Evolutionary conservation across 2,113 vertebrate species (phyloP), one percentile per base, ranked within the genome.

Genomic region (Microcebus murinus): DNA sequence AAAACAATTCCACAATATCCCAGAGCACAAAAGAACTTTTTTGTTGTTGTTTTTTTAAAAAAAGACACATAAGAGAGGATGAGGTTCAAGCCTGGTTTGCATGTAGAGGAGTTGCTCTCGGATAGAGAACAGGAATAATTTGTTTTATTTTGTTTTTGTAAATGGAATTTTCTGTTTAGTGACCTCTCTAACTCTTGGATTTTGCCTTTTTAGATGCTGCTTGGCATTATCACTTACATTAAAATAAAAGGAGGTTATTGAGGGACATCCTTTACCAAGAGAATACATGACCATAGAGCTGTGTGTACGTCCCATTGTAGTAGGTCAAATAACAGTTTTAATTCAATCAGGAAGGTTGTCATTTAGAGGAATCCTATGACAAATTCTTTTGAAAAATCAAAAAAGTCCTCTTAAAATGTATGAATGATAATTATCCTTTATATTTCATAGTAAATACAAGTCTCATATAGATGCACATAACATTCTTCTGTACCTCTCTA

Each of bases 301-400:
- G 45, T 15, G 21, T 17, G 0, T 74, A n/a, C 42, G 71, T 73
- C 63, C 31, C 81, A 23, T 25, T 23, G 27, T 50, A 17, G 11
- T 8, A 25, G 29, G 65, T 27, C 71, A 57, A 84, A 80, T 59
- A 48, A 52, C 4, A 23, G 36, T 87, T 87, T 92, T 73, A 42
- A 83, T 83, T 90, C 63, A 48, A 8, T 15, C 45, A 42, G 18
- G 20, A 63, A 65, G 1, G 21, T 29, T 52, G 29, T 50, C 76
- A n/a, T 83, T 52, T 90, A 59, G 25, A 79, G 15, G n/a, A 77
- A n/a, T 52, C 34, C 8, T 68, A 11, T 39, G 42, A 55, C 1
- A 52, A 70, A 52, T 87, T 89, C 23, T 95, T 92, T 50, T 55
- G 45, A 83, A 83, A 97, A 95, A 63, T 50, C 20, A 77, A 92